Conservation (phyloP, 2,888 invertebrate species). For the Tupiocoris notatus region DNA sequence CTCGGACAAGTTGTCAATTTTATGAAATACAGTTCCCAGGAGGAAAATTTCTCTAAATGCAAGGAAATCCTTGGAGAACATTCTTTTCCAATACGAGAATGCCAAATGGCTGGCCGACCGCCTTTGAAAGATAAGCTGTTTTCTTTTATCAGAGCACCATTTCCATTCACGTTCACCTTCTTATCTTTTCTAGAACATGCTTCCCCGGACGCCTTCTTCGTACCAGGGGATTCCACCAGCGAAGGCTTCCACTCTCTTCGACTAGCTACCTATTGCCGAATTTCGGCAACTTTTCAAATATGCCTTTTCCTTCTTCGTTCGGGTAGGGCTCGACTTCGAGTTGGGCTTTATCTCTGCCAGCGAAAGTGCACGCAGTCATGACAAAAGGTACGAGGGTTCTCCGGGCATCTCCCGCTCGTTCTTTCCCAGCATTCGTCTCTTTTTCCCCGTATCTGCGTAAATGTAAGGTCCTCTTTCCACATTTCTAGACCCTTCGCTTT, state of each 20-base stretch:
- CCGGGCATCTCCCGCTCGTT: no score
- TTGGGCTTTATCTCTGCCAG: not conserved
- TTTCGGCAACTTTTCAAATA: slow-evolving; percentile 4
- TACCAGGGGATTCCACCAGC: not conserved
- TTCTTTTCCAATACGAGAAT: not conserved
- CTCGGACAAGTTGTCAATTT: not conserved
- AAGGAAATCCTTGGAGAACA: not conserved
- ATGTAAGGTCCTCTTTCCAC: not conserved
- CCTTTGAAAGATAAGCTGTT: slow-evolving; percentile 7
- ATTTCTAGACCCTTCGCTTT: not conserved
- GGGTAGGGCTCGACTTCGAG: not conserved
- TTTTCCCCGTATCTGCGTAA: no score
- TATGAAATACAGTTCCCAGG: not conserved
- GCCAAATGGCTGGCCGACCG: slow-evolving; percentile 3
- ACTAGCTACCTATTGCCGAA: not conserved
- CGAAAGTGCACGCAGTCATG: not conserved
- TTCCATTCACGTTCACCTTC: slow-evolving; percentile 14
- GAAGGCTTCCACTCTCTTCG: not conserved
- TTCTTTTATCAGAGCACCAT: slow-evolving; percentile 19
- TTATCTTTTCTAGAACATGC: slow-evolving; percentile 17
- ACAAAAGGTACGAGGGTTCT: not conserved
- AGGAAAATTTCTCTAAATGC: not conserved
- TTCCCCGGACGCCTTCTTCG: not conserved
- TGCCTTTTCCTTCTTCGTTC: not conserved
- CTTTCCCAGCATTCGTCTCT: no score